Evolutionary conservation across 2,113 vertebrate species (phyloP).

Genomic region (Epinephelus cyanopodus): DNA sequence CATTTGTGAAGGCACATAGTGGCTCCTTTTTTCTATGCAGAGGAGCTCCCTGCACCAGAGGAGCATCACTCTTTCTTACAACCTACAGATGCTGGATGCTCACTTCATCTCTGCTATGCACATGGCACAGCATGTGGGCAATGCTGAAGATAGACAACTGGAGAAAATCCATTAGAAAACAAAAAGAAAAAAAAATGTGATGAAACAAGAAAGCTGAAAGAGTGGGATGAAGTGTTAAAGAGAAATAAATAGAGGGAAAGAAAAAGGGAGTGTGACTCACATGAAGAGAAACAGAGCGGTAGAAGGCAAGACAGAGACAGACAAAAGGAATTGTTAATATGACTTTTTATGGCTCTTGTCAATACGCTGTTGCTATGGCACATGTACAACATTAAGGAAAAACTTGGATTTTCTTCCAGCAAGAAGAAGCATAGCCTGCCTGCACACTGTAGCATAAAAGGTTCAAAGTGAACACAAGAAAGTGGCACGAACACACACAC

Average conservation of each 20-base stretch:
- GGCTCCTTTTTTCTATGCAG: not conserved
- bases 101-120: constrained; percentile 20
- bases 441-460: constrained; percentile 24
- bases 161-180: constrained; percentile 17
- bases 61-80: constrained; percentile 3
- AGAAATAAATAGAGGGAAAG: constrained; percentile 17
- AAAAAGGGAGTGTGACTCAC: constrained; percentile 14
- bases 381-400: not conserved
- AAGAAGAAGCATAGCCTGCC: constrained; percentile 55
- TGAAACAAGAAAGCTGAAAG: constrained; percentile 27
- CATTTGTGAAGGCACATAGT: constrained; percentile 8
- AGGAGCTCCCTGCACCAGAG: constrained; percentile 7
- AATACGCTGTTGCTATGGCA: constrained; percentile 19
- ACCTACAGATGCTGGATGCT: constrained; percentile 17
- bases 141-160: not conserved
- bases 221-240: not conserved
- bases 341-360: constrained; percentile 11
- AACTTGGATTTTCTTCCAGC: constrained; percentile 29
- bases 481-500: constrained; percentile 12
- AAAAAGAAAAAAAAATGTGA: constrained; percentile 9
- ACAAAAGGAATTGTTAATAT: constrained; percentile 43
- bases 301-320: constrained; percentile 5
- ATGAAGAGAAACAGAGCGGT: constrained; percentile 13
- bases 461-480: constrained; percentile 38
- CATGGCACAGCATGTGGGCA: constrained; percentile 38